phyloP scores from a whole-genome alignment of 2,888 invertebrate species.

The Theristus sp. region DNA sequence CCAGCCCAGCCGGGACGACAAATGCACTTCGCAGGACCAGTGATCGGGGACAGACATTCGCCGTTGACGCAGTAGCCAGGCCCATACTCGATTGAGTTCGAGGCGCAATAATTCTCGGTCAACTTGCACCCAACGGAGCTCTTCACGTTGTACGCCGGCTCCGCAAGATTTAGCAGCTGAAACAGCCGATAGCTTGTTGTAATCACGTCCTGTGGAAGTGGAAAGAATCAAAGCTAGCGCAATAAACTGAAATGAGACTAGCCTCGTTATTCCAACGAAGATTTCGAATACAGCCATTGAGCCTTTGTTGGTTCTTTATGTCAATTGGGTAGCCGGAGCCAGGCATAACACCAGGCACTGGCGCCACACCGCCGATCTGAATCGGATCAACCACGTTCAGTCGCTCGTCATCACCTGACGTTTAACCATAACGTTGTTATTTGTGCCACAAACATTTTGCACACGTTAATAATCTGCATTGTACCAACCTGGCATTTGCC shows the following conservation, averaged over 20 bases:
- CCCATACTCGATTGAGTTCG: conserved; percentile 49
- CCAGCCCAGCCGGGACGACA: conserved; percentile 91
- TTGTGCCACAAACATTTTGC: too few species aligned
- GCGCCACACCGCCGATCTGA: conserved; percentile 58
- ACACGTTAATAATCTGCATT: too few species aligned
- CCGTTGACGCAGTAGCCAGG: conserved; percentile 20
- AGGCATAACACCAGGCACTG: conserved; percentile 10
- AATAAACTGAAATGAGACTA: not conserved
- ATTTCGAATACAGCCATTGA: conserved; percentile 88
- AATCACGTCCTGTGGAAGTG: not conserved
- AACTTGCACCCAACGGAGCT: conserved; percentile 72
- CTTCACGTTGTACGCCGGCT: conserved; percentile 48
- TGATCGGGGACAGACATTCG: conserved; percentile 19
- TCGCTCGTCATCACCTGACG: conserved; percentile 25
- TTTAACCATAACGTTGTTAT: too few species aligned
- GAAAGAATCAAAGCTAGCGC: not conserved
- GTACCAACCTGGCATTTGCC: not conserved
- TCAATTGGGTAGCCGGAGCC: conserved; percentile 11
- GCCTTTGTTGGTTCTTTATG: conserved; percentile 39
- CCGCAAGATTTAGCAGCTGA: conserved; percentile 76
- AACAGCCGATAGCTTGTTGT: conserved; percentile 7
- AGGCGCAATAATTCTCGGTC: conserved; percentile 71
- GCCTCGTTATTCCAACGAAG: conserved; percentile 69
- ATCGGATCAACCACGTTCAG: conserved; percentile 24
- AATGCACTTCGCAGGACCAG: conserved; percentile 46